Base-by-base conservation (phyloP, 2,797 vertebrate genomes). In the Chelmon rostratus region DNA sequence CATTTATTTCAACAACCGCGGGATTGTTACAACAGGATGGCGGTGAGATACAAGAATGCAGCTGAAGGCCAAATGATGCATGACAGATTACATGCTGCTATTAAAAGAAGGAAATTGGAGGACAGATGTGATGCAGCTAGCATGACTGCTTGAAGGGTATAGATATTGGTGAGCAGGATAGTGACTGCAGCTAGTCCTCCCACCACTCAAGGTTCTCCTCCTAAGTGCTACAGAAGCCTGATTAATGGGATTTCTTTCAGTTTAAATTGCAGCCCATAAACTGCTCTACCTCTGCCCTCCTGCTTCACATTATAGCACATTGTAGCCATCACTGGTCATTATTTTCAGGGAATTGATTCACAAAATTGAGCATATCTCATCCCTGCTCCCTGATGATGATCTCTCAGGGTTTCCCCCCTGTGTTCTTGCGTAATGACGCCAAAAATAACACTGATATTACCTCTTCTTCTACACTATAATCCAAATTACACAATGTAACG, bases 1-100 rank as follows among this genome's bases (percentile, higher is more conserved):
- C 76, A 87, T 92, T 89, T 89, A 81, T 82, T 83, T 77, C 19
- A 73, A 82, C 84, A 88, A 73, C 72, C 57, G 35, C 52, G 49
- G 31, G 70, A 47, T 76, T 78, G 83, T 77, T 61, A 49, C 62
- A 69, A 23, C 50, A 49, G 46, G 66, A 85, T 65, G 74, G 21
- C 12, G 58, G 35, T 21, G 70, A 71, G 52, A 76, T 35, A 16
- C 73, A 81, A 64, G 59, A 63, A 78, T 31, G 72, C 42, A 58
- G 38, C 44, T 62, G 53, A 75, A 79, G 76, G 66, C 81, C 83
- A 90, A 86, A 78, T 86, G 86, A 73, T 54, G 75, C 73, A 56
- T 69, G 74, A 85, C 80, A 79, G 68, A 82, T 84, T 76, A 77
- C 68, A 83, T 68, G 71, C 72, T 65, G 59, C 78, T 67, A 6